Evolutionary conservation across 2,797 vertebrate genomes (phyloP), one percentile per base, ranked within the genome.

Genomic region (Falco concolor): DNA sequence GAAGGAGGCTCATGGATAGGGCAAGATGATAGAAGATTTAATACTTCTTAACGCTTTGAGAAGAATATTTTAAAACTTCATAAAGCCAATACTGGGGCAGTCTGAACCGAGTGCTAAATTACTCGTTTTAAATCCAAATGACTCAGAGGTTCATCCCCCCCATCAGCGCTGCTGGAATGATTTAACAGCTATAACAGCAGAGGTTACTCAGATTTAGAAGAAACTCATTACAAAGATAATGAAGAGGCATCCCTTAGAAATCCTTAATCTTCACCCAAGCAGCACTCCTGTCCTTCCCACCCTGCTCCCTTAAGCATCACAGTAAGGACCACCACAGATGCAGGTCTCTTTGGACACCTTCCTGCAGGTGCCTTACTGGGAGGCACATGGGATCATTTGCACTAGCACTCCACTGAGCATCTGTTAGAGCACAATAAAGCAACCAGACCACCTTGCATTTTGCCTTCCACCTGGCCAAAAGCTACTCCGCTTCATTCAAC

Each of bases 101-200:
- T 50, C 82, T 89, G 84, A 87, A 79, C 50, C 1, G 56, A 90
- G 76, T 40, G 72, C 79, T 96, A 60, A 92, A 92, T 86, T 72
- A 93, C 65, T 65, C 17, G 1, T n/a, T 52, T 92, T 67, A 84
- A 89, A 87, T 87, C 82, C 57, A 92, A 78, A n/a, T 93, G 89
- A 96, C 92, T 95, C 96, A 92, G 89, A 96, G 84, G 57, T 83
- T 94, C 82, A 68, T 40, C 69, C 60, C 53, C 69, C 65, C 89
- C 25, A 28, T 63, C 72, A 69, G 69, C 7, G 68, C 92, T 78
- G 61, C 65, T 83, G 79, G 53, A 78, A 87, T 56, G 67, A 90
- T 87, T 92, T 89, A 63, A 80, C 74, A 95, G 86, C 94, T 88
- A 32, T 52, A 81, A 72, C 38, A 92, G 81, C 86, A 96, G 63